A percentile compares a stretch with the other conserved stretches of the same genome.
Conservation (phyloP, 2,888 invertebrate genomes). For the Eupsilia transversa region DNA sequence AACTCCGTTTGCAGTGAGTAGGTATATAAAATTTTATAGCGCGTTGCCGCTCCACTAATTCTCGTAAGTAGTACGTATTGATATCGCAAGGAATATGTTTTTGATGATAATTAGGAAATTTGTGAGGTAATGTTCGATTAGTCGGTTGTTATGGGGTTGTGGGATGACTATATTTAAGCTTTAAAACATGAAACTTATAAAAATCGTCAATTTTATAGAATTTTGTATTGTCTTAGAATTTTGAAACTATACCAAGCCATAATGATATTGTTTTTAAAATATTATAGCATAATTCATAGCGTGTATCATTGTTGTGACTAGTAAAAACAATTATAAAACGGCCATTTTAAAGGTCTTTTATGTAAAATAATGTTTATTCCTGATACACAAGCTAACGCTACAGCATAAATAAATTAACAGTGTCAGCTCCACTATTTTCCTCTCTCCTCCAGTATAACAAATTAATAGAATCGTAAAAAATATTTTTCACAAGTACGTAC, state of each 20-base stretch:
- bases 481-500: conserved; percentile 3
- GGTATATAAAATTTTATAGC: conserved; percentile 42
- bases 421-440: background rate
- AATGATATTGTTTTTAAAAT: background rate
- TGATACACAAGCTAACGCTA: background rate
- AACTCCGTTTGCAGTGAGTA: conserved; percentile 9
- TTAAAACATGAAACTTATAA: background rate
- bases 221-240: background rate
- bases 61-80: conserved; percentile 11
- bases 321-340: background rate
- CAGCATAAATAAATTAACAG: conserved; percentile 3
- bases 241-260: background rate
- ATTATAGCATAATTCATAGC: too few species aligned
- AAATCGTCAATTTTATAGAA: background rate
- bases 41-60: conserved; percentile 8
- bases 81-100: conserved; percentile 2
- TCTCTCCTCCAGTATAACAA: background rate
- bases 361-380: background rate
- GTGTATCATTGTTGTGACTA: too few species aligned
- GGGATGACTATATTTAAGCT: background rate
- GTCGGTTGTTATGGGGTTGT: background rate
- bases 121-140: background rate
- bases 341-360: background rate
- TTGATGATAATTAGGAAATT: conserved; percentile 11
- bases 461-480: conserved; percentile 9